phyloP scores from a whole-genome alignment of 2,113 vertebrate species.

The Myrmecobius fasciatus region DNA sequence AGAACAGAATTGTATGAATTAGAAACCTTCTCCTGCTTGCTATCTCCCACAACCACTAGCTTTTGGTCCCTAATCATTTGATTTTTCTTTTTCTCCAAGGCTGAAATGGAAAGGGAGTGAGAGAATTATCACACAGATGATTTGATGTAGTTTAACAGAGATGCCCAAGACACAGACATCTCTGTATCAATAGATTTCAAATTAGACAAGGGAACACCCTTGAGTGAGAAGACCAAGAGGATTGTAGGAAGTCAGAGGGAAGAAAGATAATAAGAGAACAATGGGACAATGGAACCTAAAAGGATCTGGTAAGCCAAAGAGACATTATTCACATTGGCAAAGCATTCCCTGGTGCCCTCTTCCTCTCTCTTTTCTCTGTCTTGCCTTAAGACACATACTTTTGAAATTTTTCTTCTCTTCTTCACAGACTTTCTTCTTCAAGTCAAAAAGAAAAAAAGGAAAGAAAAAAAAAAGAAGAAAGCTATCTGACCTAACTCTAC shows the following conservation, averaged over 20 bases:
- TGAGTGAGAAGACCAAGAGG: neutral
- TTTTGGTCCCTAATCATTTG: neutral
- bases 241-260: neutral
- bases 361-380: neutral
- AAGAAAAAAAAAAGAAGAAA: neutral
- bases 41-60: neutral
- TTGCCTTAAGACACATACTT: neutral
- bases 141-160: neutral
- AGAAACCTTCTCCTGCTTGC: neutral
- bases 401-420: neutral
- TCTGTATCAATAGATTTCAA: neutral
- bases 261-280: neutral
- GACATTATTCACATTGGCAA: neutral
- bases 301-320: neutral
- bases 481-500: neutral
- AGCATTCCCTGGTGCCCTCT: neutral
- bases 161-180: neutral
- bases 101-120: neutral
- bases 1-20: constrained; percentile 2
- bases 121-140: neutral
- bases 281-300: neutral
- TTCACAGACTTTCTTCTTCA: neutral
- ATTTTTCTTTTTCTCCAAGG: neutral
- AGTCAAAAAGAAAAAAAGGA: neutral
- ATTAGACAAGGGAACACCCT: neutral